phyloP scores from a whole-genome alignment of 2,797 vertebrate species.

The Alosa sapidissima region DNA sequence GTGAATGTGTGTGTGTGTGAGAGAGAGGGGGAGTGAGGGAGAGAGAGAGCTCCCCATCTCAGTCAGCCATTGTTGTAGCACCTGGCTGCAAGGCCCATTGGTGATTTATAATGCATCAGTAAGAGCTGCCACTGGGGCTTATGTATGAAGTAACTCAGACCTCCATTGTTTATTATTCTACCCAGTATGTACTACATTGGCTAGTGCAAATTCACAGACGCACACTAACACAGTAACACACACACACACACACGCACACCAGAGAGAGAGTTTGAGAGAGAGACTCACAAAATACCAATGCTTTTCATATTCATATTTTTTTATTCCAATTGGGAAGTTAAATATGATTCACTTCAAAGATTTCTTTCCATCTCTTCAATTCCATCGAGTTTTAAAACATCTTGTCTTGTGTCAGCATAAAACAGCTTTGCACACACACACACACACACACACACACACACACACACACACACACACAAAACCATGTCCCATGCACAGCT shows the following conservation, averaged over 20 bases:
- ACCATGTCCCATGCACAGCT: neutral
- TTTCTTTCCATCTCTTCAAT: neutral
- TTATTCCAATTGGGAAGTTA: neutral
- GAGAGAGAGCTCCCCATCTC: constrained; percentile 30
- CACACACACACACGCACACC: neutral
- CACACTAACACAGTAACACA: neutral
- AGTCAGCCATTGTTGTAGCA: constrained; percentile 44
- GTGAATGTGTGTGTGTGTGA: neutral
- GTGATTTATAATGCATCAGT: constrained; percentile 47
- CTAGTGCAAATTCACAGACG: constrained; percentile 4
- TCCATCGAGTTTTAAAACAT: neutral
- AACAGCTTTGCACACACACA: neutral
- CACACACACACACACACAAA: neutral
- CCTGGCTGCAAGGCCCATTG: constrained; percentile 43
- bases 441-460: neutral
- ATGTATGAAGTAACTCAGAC: constrained; percentile 41
- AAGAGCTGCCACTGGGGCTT: constrained; percentile 32
- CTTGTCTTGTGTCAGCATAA: constrained; percentile 3
- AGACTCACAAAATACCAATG: neutral
- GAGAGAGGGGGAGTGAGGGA: neutral
- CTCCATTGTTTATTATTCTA: constrained; percentile 50
- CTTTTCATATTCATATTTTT: constrained; percentile 20
- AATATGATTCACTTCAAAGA: neutral
- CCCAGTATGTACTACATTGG: constrained; percentile 20
- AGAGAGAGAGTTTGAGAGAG: neutral